Evolutionary conservation across 2,797 vertebrate genomes (phyloP), one percentile per base, ranked within the genome.

Genomic region (Melanotaenia maccullochi): DNA sequence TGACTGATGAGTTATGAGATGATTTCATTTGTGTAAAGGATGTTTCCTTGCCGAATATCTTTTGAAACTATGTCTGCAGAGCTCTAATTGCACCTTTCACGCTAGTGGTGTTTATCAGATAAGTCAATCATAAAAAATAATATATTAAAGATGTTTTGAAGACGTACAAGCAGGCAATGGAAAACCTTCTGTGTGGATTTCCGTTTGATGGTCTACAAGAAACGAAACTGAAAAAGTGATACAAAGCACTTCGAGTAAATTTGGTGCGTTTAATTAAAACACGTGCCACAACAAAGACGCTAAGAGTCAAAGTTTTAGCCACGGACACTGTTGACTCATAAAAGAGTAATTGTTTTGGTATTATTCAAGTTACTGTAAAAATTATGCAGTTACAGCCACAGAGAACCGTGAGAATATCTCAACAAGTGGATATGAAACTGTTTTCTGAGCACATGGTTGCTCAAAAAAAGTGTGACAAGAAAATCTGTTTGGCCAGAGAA

Each of bases 201-300:
- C 79, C 63, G 16, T 84, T 88, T 82, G 47, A 77, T 82, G 68
- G 68, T 70, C 35, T 73, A 83, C 60, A 62, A 71, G 84, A 88
- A 90, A 68, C 0, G 73, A 90, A 90, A 89, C 77, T 24, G 87
- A 85, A 61, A 94, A 92, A 89, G 91, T 71, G 79, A 87, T 86
- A 87, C 88, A 83, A 85, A 86, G 90, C 85, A 82, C 88, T 95
- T 96, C 93, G 95, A 93, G 95, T 92, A 95, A 97, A 93, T 92
- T 95, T 92, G 90, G 91, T 92, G 93, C 92, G 87, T 90, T 93
- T 93, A 92, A 94, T 96, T 95, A 96, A 93, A 95, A 92, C 86
- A 87, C 73, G 78, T 86, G 86, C 94, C 93, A 96, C 95, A 93
- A 96, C 88, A 96, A 95, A 94, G 87, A 78, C 75, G 88, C 69